phyloP scores from a whole-genome alignment of 2,113 vertebrate genomes.

The Ovis aries region ARS-UI_Ramb_v3.0 NC_056054.1:54161501-54162000 shows the following conservation, averaged over 20 bases:
- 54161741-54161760: slow-evolving; percentile 98
- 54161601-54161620: slow-evolving; percentile 57
- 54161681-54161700: slow-evolving; percentile 87
- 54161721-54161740: slow-evolving; percentile 94
- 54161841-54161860: neutral
- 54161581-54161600: slow-evolving; percentile 78
- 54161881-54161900: neutral
- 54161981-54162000: neutral
- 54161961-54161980: neutral
- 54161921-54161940: neutral
- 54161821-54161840: slow-evolving; percentile 4
- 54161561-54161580: slow-evolving; percentile 43
- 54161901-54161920: neutral
- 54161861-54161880: neutral
- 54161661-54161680: slow-evolving; percentile 84
- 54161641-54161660: slow-evolving; percentile 98
- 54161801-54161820: slow-evolving; percentile 36
- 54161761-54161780: slow-evolving; percentile 99
- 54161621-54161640: slow-evolving; percentile 89
- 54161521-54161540: slow-evolving; percentile 61
- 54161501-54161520: slow-evolving; percentile 24
- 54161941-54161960: neutral
- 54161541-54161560: slow-evolving; percentile 78
- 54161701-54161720: slow-evolving; percentile 93
- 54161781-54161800: slow-evolving; percentile 75